phyloP scores from a whole-genome alignment of 1,140 invertebrate species.

The Bombus impatiens region DNA sequence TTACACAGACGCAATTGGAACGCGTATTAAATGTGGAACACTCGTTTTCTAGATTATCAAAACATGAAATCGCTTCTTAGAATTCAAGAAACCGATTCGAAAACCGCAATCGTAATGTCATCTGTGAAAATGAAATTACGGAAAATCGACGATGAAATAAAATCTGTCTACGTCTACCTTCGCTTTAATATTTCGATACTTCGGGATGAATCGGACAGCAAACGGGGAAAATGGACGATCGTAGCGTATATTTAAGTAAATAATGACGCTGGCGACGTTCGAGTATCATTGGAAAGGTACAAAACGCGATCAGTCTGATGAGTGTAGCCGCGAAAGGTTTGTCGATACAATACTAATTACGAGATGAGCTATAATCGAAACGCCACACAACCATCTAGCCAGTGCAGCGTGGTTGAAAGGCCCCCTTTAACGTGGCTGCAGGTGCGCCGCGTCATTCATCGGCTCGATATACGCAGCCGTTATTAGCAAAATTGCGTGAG shows the following conservation, averaged over 20 bases:
- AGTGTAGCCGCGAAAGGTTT: slow-evolving; percentile 58
- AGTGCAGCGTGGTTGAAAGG: slow-evolving; percentile 55
- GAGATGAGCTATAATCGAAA: slow-evolving; percentile 65
- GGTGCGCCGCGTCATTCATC: slow-evolving; percentile 59
- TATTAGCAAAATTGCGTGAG: slow-evolving; percentile 77
- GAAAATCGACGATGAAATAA: not conserved
- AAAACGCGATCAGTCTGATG: slow-evolving; percentile 32
- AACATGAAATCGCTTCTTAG: not conserved
- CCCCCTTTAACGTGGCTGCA: slow-evolving; percentile 53
- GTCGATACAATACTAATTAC: slow-evolving; percentile 73
- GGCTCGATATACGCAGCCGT: slow-evolving; percentile 55
- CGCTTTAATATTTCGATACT: no score
- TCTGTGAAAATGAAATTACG: not conserved
- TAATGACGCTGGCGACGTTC: not conserved
- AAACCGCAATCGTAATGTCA: not conserved
- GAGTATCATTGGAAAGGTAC: slow-evolving; percentile 19
- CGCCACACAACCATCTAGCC: slow-evolving; percentile 42
- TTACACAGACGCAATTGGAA: slow-evolving; percentile 29
- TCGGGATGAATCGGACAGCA: no score
- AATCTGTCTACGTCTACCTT: no score
- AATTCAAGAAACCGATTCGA: not conserved
- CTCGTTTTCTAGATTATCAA: slow-evolving; percentile 19
- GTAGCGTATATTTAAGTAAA: not conserved
- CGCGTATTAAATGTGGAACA: not conserved
- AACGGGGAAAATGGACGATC: no score